Base-by-base conservation (phyloP, 1,140 invertebrate species). In the Drosophila rufa region DNA sequence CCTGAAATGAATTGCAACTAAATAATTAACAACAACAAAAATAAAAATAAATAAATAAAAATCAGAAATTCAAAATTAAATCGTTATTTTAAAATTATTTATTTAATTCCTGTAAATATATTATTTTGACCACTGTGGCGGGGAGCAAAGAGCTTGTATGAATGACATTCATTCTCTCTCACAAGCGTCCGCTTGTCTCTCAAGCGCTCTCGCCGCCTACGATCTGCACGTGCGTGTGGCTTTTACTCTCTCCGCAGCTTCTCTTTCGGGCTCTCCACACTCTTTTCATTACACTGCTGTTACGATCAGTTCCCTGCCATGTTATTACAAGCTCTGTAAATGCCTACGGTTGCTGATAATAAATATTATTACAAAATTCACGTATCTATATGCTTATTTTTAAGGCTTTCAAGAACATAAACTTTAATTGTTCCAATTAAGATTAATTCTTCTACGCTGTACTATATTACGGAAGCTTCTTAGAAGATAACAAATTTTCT, bases 151-250 rank as follows among this genome's bases (percentile, higher is more conserved):
- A 73, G 55, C 45, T 60, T 53, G 38, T 48, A 84, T 78, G 68
- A 86, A 82, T 86, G 82, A 85, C 82, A 84, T 69, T 84, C 42
- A 48, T 46, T 65, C 60, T 60, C 75, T 75, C 57, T 51, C 46
- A 19, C 51, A 53, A 45, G 47, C 48, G 25, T 19, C 42, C 47
- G 14, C 36, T 48, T 50, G 40, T 11, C 47, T 64, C 64, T 64
- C 42, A 48, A 15, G 8, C 14, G 25, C 50, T 43, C 33, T 48
- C 46, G 33, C 47, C 42, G 51, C 47, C 47, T 46, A 55, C 27
- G 48, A 51, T 62, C 56, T 69, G 70, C 80, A 87, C 76, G 84
- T 87, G 80, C 82, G 65, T 78, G 47, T 69, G 61, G 45, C 45
- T 67, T 67, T 80, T 59, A 47, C 59, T 48, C 66, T 33, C 51